Conservation (phyloP, 2,113 vertebrate species). For the Ammospiza caudacuta region DNA sequence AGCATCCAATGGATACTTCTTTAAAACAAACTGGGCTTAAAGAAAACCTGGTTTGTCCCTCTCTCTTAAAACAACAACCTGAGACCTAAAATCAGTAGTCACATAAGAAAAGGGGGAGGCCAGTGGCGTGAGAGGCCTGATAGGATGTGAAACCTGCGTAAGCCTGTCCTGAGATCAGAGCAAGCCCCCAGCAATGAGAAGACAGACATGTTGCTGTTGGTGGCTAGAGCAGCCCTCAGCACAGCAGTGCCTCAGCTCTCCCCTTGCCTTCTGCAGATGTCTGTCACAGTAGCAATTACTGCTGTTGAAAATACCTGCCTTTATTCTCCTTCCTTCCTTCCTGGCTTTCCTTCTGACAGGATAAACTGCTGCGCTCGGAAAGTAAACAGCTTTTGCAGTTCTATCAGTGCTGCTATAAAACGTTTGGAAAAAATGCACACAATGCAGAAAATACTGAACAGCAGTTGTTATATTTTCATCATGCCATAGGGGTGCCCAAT, state of each 20-base stretch:
- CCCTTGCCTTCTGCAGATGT: neutral
- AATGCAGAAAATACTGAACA: neutral
- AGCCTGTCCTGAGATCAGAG: neutral
- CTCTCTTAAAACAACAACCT: neutral
- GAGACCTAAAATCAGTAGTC: neutral
- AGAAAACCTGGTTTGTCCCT: neutral
- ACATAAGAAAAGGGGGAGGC: neutral
- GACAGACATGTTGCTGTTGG: rapidly evolving
- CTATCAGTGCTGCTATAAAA: neutral
- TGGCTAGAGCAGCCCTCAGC: neutral
- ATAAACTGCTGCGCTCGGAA: neutral
- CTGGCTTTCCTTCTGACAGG: neutral
- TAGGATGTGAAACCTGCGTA: neutral
- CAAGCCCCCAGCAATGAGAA: neutral
- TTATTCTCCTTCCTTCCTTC: neutral
- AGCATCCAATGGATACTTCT: neutral
- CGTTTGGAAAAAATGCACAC: neutral
- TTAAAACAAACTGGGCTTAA: neutral
- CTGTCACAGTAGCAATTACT: neutral
- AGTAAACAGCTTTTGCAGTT: neutral
- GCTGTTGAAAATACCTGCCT: neutral
- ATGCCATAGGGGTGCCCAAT: neutral
- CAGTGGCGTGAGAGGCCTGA: rapidly evolving
- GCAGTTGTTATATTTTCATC: neutral
- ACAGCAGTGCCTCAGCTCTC: neutral